Evolutionary conservation across 2,888 invertebrate genomes (phyloP), one percentile per base, ranked within the genome.

Genomic region (Tetragonisca angustula): DNA sequence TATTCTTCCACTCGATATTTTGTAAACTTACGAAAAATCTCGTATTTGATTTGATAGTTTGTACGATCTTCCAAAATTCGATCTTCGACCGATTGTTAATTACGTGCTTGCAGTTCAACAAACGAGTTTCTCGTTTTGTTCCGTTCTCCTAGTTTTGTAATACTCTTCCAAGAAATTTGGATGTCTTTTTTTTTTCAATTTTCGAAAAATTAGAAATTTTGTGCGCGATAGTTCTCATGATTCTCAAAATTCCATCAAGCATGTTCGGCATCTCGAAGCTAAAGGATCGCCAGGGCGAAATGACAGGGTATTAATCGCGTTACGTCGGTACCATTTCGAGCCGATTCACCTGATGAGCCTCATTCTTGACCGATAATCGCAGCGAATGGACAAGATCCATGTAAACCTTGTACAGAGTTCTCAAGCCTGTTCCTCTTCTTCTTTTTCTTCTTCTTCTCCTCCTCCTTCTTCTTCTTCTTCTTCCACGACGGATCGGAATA

Each of bases 401-500:
- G 86, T 78, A 76, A 81, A 76, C 76, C 72, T 76, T 70, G 73
- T 50, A 70, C 78, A 71, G 61, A 43, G 43, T 78, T 83, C 67
- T 36, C 49, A 67, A 13, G 56, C 73, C 73, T 76, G 79, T 83
- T 76, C 77, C 68, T 95, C 24, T 2, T 24, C 49, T 0, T 27
- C 27, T 21, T 52, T 52, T 0, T 67, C 67, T 50, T 72, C 43
- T 21, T 59, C 59, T 5, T 71, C 24, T n/a, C 43, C 43, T 13
- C 15, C 36, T 65, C 17, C 43, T 67, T 67, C 17, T 9, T 17
- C 54, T 52, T 52, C 52, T 27, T 32, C 32, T 21, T 73, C 95
- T 64, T 95, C 95, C 59, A 95, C 95, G 96, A 13, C 80, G 67
- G 71, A 70, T 52, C 96, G 15, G 62, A 94, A 96, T 49, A 95